phyloP scores from a whole-genome alignment of 1,140 invertebrate species.

The Mylabris phalerata region DNA sequence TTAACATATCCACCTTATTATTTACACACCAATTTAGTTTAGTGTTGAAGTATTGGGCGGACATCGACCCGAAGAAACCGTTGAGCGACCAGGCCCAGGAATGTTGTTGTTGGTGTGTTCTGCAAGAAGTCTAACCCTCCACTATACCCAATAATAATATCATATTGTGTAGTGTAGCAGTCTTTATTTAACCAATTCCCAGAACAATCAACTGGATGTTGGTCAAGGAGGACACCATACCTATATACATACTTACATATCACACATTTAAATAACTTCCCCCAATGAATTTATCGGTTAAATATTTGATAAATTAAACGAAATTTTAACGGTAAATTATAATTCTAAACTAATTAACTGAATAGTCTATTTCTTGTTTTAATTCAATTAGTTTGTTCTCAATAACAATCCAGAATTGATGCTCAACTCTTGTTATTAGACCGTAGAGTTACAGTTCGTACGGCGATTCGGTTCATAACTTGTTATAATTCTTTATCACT shows the following conservation, averaged over 20 bases:
- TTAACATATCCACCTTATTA: slow-evolving; percentile 14
- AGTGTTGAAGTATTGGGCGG: slow-evolving; percentile 28
- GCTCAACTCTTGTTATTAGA: not conserved
- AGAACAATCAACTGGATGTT: slow-evolving; percentile 9
- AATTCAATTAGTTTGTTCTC: not conserved
- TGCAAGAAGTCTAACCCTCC: slow-evolving; percentile 14
- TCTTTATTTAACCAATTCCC: slow-evolving; percentile 8
- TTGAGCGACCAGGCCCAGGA: slow-evolving; percentile 30
- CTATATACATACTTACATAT: not conserved
- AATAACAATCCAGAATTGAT: not conserved
- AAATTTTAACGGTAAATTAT: not conserved
- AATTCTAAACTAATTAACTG: not conserved
- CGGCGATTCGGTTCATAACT: too few relatives aligned
- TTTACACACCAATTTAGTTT: slow-evolving; percentile 25
- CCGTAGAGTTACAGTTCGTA: not conserved
- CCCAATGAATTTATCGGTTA: not conserved
- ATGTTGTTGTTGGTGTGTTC: slow-evolving; percentile 18
- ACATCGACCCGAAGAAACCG: slow-evolving; percentile 35
- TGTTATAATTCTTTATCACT: too few relatives aligned
- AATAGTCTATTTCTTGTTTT: slow-evolving; percentile 1
- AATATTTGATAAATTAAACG: slow-evolving; percentile 3
- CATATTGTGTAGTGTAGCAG: too few relatives aligned
- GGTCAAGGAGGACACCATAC: slow-evolving; percentile 9
- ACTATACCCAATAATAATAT: not conserved
- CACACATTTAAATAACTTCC: not conserved